Base-by-base conservation (phyloP, 2,888 invertebrate genomes). In the Corbicula japonica region DNA sequence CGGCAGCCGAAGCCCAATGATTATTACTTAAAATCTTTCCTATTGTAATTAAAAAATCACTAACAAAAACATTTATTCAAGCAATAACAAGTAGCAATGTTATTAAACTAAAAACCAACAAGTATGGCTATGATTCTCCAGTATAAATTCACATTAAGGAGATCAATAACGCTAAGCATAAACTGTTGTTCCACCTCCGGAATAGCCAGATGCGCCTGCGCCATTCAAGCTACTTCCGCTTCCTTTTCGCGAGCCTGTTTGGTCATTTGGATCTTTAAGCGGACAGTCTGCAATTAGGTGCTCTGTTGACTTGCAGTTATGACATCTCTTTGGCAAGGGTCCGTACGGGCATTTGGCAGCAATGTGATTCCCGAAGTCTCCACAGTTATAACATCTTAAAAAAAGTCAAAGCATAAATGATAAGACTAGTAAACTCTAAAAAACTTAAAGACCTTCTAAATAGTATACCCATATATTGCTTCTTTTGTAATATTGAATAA, bases 211-310 rank as follows among this genome's bases (percentile, higher is more conserved):
- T 23, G 44, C 63, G 56, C 69, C 76, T 35, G 70, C 68, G 52
- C 74, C 76, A 48, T 76, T 74, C 18, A 56, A 23, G 15, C 65
- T 54, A 66, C 58, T 77, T 35, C 76, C 79, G 58, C 63, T 74
- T 44, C 79, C 83, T 26, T 73, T 69, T 35, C 72, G 32, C 0
- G 73, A 65, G 3, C 72, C 80, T 23, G 56, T 68, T 34, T 50
- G 62, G 32, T 83, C 83, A 68, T 79, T 80, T 2, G 86, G 85
- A 41, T 89, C 89, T 76, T 87, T 86, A 32, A 88, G 77, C 0
- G 98, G 97, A 93, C 98, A 98, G 92, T 98, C 97, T 34, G 97
- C 97, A 79, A 98, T 96, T 74, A 98, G 95, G 94, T 98, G 98
- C 90, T 96, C 97, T 88, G 96, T 96, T 87, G 97, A 96, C 93